Evolutionary conservation across 2,888 invertebrate genomes (phyloP).

Genomic region (Linnaemya vulpina): DNA sequence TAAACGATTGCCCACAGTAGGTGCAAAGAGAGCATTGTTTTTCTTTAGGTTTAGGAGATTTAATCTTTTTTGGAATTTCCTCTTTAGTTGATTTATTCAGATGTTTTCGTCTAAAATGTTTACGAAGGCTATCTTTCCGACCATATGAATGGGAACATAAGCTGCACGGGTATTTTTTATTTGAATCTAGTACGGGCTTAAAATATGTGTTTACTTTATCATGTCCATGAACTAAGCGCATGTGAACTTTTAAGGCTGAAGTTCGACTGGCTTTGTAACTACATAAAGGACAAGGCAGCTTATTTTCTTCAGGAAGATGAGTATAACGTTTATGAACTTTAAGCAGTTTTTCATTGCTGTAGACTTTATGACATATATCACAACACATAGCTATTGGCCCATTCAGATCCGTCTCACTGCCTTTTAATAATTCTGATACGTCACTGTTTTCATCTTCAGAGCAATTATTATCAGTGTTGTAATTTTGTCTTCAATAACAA

Average conservation of each 20-base stretch:
- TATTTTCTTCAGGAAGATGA: constrained; percentile 64
- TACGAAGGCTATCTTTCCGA: constrained; percentile 52
- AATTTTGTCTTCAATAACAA: constrained; percentile 24
- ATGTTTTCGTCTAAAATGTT: constrained; percentile 59
- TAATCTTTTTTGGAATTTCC: constrained; percentile 25
- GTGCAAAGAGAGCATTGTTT: constrained; percentile 58
- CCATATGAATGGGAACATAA: constrained; percentile 55
- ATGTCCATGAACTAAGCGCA: constrained; percentile 59
- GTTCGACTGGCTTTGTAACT: constrained; percentile 57
- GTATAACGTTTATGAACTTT: constrained; percentile 64
- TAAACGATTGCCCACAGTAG: constrained; percentile 61
- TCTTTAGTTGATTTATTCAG: constrained; percentile 33
- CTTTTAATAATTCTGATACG: constrained; percentile 42
- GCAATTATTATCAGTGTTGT: constrained; percentile 19
- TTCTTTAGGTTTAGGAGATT: constrained; percentile 38
- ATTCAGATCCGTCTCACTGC: neutral
- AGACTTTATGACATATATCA: constrained; percentile 65
- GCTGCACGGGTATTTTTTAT: constrained; percentile 54
- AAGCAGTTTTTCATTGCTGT: constrained; percentile 51
- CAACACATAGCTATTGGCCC: constrained; percentile 55
- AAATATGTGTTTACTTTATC: constrained; percentile 55
- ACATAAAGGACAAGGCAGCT: constrained; percentile 62
- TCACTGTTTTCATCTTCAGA: constrained; percentile 37
- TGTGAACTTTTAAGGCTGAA: constrained; percentile 58
- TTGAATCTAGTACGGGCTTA: constrained; percentile 27